phyloP scores from a whole-genome alignment of 2,113 vertebrate genomes.

The Smithornis capensis region DNA sequence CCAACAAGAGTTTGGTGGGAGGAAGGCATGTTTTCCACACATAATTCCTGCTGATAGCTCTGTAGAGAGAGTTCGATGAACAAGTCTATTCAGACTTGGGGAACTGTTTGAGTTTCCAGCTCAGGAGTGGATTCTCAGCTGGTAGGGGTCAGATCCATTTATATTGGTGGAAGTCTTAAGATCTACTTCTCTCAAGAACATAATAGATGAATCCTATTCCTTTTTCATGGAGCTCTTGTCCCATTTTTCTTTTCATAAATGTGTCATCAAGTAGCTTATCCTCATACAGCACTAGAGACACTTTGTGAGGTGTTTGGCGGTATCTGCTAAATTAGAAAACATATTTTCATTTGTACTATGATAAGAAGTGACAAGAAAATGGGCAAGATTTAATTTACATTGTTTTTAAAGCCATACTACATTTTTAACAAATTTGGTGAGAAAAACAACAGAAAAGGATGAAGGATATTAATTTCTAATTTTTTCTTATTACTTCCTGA shows the following conservation, averaged over 20 bases:
- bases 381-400: background rate
- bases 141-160: background rate
- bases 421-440: background rate
- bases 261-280: background rate
- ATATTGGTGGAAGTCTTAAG: background rate
- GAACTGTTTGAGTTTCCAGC: background rate
- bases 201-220: background rate
- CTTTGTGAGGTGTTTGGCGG: background rate
- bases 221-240: background rate
- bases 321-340: background rate
- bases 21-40: background rate
- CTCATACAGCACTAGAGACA: background rate
- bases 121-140: background rate
- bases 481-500: background rate
- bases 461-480: background rate
- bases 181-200: background rate
- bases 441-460: background rate
- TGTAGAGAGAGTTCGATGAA: background rate
- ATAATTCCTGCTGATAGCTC: background rate
- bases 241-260: background rate
- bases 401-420: background rate
- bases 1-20: background rate
- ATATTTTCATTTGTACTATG: background rate
- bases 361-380: background rate
- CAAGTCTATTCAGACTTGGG: background rate